Evolutionary conservation across 1,140 invertebrate genomes (phyloP), one percentile per base, ranked within the genome.

Genomic region (Calliopsis andreniformis): DNA sequence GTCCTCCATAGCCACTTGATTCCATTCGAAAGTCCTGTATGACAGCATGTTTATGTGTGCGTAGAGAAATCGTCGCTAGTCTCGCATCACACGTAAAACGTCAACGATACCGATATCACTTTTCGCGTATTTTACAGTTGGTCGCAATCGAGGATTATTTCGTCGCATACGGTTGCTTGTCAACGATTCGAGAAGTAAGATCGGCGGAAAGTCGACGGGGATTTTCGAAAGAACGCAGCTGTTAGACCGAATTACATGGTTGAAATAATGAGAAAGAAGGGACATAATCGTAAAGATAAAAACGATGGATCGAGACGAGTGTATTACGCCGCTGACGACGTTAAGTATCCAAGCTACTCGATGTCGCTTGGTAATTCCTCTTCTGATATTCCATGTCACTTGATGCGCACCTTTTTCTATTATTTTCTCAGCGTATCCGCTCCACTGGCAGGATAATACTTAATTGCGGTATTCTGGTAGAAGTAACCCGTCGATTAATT

Each of bases 401-500:
- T 32, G 35, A 39, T 49, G 25, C 28, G 35, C 35, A 39, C 20
- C 49, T 14, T 64, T 70, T 68, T 70, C 64, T 62, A 47, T 28
- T 53, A 47, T 51, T 67, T 39, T 51, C 32, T 23, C 39, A 16
- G 55, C 59, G n/a, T 30, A 53, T 47, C 47, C 66, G 30, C 42
- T 12, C 16, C 10, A 43, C 45, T 43, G 32, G 2, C 49, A 10
- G 7, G 12, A 23, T 51, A 49, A 47, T 59, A 56, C 59, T 64
- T 7, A 12, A 71, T 42, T 55, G 35, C 35, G 30, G n/a, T 14
- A 28, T 20, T n/a, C 25, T 28, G 49, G 28, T 30, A 32, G 47
- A 47, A 70, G 64, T 39, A 71, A 23, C 62, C 39, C 47, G 47
- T 69, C 55, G 55, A 53, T 71, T 66, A 51, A 59, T 70, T 72